Evolutionary conservation across 23 tunicate genomes (phyloP).

Genomic region (Phallusia fumigata): DNA sequence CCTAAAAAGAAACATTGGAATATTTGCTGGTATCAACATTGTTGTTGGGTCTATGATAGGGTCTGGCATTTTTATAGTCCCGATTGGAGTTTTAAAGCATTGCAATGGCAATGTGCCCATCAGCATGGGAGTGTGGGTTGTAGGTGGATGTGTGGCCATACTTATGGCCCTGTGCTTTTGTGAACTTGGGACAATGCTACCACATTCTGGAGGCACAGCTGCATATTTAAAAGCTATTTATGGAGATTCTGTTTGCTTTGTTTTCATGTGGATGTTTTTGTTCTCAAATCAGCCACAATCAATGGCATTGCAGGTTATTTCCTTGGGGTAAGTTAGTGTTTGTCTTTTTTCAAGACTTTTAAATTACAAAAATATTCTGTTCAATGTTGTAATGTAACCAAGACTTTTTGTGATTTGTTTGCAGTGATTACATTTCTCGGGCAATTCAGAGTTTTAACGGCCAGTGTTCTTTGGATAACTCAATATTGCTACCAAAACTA

Average conservation of each 20-base stretch:
- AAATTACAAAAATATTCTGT: too few relatives aligned
- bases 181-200: too few relatives aligned
- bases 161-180: slow-evolving; percentile 78
- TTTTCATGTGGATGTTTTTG: slow-evolving; percentile 75
- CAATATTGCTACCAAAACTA: too few relatives aligned
- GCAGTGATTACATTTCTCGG: slow-evolving; percentile 33
- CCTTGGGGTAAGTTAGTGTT: slow-evolving; percentile 62
- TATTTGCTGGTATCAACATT: too few relatives aligned
- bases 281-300: slow-evolving; percentile 57
- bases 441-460: too few relatives aligned
- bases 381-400: too few relatives aligned
- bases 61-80: slow-evolving; percentile 86
- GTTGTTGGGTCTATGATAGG: too few relatives aligned
- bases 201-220: slow-evolving; percentile 85
- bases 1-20: slow-evolving; percentile 53
- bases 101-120: slow-evolving; percentile 78
- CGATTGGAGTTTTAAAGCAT: slow-evolving; percentile 66
- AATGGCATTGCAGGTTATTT: slow-evolving; percentile 79
- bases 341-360: too few relatives aligned
- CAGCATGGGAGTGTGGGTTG: slow-evolving; percentile 72
- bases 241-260: slow-evolving; percentile 72
- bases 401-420: slow-evolving; percentile 15
- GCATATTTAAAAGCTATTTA: slow-evolving; percentile 56
- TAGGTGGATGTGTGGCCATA: slow-evolving; percentile 63
- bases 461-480: too few relatives aligned